These are phyloP conservation scores for Clistopyga incitator DNA, from an alignment of 2,888 invertebrate species.

Conservation along the genomic window DNA sequence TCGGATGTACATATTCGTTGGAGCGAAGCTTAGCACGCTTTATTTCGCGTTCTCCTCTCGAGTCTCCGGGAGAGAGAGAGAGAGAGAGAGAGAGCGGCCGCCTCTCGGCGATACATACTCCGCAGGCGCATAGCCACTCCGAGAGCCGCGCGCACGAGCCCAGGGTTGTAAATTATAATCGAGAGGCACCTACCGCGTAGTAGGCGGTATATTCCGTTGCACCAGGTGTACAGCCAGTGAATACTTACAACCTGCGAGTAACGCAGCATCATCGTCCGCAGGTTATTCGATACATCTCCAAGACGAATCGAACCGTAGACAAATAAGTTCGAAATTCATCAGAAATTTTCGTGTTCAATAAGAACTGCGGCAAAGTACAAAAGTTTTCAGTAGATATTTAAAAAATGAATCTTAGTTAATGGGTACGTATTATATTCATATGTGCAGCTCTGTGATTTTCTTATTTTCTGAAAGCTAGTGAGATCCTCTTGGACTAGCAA, in stretches of 20 bases:
- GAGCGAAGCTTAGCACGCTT: slow-evolving; percentile 45
- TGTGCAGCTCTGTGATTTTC: neutral
- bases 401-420: neutral
- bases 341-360: neutral
- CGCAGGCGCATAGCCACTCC: slow-evolving; percentile 36
- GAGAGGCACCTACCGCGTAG: slow-evolving; percentile 64
- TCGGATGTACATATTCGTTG: slow-evolving; percentile 20
- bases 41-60: slow-evolving; percentile 51
- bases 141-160: slow-evolving; percentile 42
- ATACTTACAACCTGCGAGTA: slow-evolving; percentile 46
- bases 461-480: neutral
- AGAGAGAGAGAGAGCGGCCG: slow-evolving; percentile 26
- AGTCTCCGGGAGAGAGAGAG: too few species aligned
- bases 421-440: neutral
- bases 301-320: neutral
- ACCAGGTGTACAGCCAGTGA: slow-evolving; percentile 56
- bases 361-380: neutral
- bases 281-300: slow-evolving; percentile 32
- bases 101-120: slow-evolving; percentile 44
- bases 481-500: neutral
- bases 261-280: slow-evolving; percentile 33
- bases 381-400: neutral
- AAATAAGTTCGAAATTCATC: neutral
- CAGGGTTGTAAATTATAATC: slow-evolving; percentile 68
- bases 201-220: slow-evolving; percentile 62